Base-by-base conservation (phyloP, 2,888 invertebrate genomes). In the Ornithoptera priamus region DNA sequence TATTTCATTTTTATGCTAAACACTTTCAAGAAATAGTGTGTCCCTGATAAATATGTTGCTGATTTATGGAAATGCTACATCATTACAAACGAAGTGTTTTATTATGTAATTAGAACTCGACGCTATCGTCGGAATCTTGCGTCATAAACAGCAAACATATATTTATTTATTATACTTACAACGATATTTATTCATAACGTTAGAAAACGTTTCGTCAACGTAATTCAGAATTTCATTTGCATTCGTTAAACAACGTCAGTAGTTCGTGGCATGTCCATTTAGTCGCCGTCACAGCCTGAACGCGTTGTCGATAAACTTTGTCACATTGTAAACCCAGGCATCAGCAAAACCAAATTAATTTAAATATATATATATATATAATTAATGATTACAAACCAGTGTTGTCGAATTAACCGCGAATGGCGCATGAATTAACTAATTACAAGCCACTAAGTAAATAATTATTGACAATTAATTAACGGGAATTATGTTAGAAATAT, bases 241-340 rank as follows among this genome's bases (percentile, higher is more conserved):
- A 61, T 56, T 60, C 61, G 24, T 42, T n/a, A 65, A 65, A 39
- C 61, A 65, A 69, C 36, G 56, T 20, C 20, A 42, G 12, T 50
- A 69, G 64, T 65, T 61, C 6, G 61, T 42, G 57, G 60, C 69
- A 24, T 57, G 62, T 65, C 65, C 59, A 62, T 62, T 69, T 62
- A 62, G 65, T 60, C 57, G 62, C 5, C 61, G 69, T 69, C 69
- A 57, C 20, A 65, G 61, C 24, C 57, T 39, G 61, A 65, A 65
- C 62, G 65, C 39, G 57, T 30, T 57, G 61, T 58, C 69, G 57
- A 65, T 58, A 62, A 69, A 62, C 58, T 69, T 69, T 36, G 62
- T 62, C 61, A 62, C 61, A 62, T 8, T 46, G 62, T 39, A 61
- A 65, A 65, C 42, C 20, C 46, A 39, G 12, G 15, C 17, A 57